phyloP scores from a whole-genome alignment of 1,140 invertebrate genomes.

The Physella acuta region DNA sequence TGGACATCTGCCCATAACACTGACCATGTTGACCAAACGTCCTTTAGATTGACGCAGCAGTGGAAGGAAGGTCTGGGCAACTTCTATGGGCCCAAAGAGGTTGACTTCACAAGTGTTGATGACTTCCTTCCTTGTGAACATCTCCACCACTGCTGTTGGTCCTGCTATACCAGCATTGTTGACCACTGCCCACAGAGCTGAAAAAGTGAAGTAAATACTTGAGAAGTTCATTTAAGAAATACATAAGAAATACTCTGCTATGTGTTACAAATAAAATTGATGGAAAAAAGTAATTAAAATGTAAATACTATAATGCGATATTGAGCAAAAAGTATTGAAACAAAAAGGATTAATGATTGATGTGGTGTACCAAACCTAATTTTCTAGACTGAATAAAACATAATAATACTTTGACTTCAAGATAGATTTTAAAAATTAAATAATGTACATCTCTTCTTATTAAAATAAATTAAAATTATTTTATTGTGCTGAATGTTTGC shows the following conservation, averaged over 20 bases:
- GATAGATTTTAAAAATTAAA: too few relatives aligned
- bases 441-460: too few relatives aligned
- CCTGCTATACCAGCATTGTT: constrained; percentile 76
- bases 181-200: constrained; percentile 39
- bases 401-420: too few relatives aligned
- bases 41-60: constrained; percentile 67
- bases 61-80: constrained; percentile 73
- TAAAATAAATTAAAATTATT: too few relatives aligned
- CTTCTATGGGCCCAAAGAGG: constrained; percentile 75
- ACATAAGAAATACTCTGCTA: neutral
- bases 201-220: neutral
- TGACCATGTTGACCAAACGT: constrained; percentile 77
- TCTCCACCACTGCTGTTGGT: constrained; percentile 80
- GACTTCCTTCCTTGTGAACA: constrained; percentile 66
- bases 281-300: neutral
- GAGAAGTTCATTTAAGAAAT: neutral
- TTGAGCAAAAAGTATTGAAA: neutral
- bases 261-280: neutral
- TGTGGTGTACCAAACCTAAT: neutral
- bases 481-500: too few relatives aligned
- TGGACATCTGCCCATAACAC: constrained; percentile 73
- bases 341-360: neutral
- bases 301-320: neutral
- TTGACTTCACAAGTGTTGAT: constrained; percentile 72
- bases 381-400: too few relatives aligned